Conservation (phyloP, 2,888 invertebrate species). For the Drosophila percnosoma region DNA sequence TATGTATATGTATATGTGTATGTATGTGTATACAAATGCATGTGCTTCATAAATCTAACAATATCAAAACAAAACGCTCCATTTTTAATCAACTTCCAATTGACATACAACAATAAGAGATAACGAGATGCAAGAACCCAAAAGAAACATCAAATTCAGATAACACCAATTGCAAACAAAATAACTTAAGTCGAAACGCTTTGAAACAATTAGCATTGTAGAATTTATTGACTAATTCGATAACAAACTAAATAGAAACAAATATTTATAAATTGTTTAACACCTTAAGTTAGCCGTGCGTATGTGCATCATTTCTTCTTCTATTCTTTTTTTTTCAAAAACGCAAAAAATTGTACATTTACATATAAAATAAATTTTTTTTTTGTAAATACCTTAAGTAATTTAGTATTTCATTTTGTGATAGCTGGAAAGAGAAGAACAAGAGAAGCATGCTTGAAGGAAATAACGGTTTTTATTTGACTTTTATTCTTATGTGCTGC, state of each 20-base stretch:
- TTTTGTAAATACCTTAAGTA: constrained; percentile 52
- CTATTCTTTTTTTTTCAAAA: not conserved
- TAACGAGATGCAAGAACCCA: constrained; percentile 20
- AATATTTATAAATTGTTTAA: constrained; percentile 10
- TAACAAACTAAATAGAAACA: constrained; percentile 12
- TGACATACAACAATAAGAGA: constrained; percentile 57
- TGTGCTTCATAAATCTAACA: constrained; percentile 28
- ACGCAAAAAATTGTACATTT: not conserved
- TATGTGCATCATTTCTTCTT: constrained; percentile 1
- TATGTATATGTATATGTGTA: constrained; percentile 19
- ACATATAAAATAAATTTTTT: not conserved
- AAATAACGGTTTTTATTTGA: constrained; percentile 13
- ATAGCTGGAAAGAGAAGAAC: constrained; percentile 41
- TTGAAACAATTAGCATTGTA: constrained; percentile 41
- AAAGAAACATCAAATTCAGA: constrained; percentile 31
- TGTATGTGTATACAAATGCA: constrained; percentile 14
- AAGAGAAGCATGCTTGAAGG: constrained; percentile 18
- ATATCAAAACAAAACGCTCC: constrained; percentile 39
- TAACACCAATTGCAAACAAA: constrained; percentile 39
- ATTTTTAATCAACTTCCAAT: constrained; percentile 53
- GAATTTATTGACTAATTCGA: constrained; percentile 24
- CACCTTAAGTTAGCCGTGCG: constrained; percentile 8
- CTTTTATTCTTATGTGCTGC: constrained; percentile 7
- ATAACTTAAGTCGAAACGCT: constrained; percentile 48
- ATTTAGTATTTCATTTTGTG: constrained; percentile 62